Evolutionary conservation across 1,140 invertebrate species (phyloP).

Genomic region (Hyles euphorbiae): DNA sequence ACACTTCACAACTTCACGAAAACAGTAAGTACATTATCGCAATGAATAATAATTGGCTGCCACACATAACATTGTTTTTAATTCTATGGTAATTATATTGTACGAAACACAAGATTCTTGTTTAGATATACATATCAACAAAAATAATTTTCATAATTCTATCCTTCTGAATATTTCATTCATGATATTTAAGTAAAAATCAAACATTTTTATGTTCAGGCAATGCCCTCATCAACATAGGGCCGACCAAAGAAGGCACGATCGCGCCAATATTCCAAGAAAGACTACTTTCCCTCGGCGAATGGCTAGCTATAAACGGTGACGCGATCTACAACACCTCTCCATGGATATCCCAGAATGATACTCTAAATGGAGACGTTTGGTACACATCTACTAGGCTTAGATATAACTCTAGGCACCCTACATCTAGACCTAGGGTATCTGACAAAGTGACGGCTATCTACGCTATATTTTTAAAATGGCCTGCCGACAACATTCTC

Average conservation of each 20-base stretch:
- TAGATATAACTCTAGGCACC: constrained; percentile 31
- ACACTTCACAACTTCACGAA: too few relatives aligned
- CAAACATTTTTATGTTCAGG: constrained; percentile 64
- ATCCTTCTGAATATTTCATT: too few relatives aligned
- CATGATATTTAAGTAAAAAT: too few relatives aligned
- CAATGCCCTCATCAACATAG: constrained; percentile 93
- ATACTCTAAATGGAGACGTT: constrained; percentile 82
- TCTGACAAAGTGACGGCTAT: constrained; percentile 55
- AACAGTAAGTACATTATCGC: too few relatives aligned
- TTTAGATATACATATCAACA: too few relatives aligned
- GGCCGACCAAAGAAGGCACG: constrained; percentile 92
- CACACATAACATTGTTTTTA: too few relatives aligned
- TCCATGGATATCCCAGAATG: constrained; percentile 90
- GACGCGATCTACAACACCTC: constrained; percentile 91
- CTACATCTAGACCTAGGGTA: constrained; percentile 29
- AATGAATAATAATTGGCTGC: too few relatives aligned
- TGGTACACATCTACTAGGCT: constrained; percentile 83
- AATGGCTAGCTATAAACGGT: constrained; percentile 90
- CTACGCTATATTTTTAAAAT: constrained; percentile 81
- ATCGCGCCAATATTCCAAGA: constrained; percentile 95
- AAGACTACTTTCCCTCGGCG: constrained; percentile 82
- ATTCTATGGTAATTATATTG: too few relatives aligned
- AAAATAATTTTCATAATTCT: too few relatives aligned
- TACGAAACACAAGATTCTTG: too few relatives aligned
- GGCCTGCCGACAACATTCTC: constrained; percentile 78